Evolutionary conservation across 2,113 vertebrate genomes (phyloP).

Genomic region (Thymallus thymallus): DNA sequence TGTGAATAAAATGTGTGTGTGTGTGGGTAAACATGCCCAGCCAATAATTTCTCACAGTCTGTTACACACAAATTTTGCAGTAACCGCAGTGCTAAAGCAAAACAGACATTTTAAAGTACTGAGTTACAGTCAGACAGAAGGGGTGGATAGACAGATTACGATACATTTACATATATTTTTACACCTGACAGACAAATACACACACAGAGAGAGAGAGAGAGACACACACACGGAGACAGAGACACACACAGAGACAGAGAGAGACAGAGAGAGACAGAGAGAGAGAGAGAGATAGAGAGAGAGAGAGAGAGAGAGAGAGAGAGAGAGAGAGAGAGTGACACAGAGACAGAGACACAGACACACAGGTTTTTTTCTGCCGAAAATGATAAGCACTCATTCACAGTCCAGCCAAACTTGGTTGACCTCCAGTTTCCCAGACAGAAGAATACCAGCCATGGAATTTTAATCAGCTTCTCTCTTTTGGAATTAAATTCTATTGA

Average conservation of each 20-base stretch:
- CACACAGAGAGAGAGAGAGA: no score
- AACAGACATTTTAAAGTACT: conserved; percentile 39
- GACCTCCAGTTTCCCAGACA: conserved; percentile 58
- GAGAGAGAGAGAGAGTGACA: no score
- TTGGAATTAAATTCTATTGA: conserved; percentile 53
- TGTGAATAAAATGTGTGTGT: neutral
- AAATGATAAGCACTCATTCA: conserved; percentile 54
- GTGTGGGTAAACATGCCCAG: conserved; percentile 12
- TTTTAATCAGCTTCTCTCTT: conserved; percentile 59
- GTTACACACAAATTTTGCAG: conserved; percentile 35
- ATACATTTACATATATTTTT: neutral
- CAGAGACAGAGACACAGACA: no score
- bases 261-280: no score
- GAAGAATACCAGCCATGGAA: conserved; percentile 53
- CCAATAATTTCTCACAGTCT: conserved; percentile 43
- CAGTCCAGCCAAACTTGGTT: conserved; percentile 36
- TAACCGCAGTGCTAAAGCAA: conserved; percentile 25
- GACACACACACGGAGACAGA: no score
- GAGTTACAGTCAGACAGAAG: conserved; percentile 3
- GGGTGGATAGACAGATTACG: conserved; percentile 42
- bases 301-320: no score
- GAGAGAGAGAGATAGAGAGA: no score
- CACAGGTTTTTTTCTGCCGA: conserved; percentile 47
- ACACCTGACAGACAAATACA: no score
- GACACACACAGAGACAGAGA: no score